Base-by-base conservation (phyloP, 1,140 invertebrate genomes). In the Dreissena polymorpha region DNA sequence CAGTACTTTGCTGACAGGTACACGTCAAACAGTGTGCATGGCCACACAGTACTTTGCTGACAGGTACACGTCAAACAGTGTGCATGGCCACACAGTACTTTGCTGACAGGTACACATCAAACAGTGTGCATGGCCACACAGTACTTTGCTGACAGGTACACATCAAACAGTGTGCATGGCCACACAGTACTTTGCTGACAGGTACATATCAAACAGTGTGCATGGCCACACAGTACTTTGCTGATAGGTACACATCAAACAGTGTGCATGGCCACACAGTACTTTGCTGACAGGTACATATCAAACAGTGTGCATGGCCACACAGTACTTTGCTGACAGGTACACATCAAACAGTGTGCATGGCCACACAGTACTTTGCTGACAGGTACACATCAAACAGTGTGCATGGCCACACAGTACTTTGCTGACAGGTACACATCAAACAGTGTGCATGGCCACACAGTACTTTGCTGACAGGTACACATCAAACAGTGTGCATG, bases 1-100 rank as follows among this genome's bases (percentile, higher is more conserved):
- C 99, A 99, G 94, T 99, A 98, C 94, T 99, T 99, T 94, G 99
- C 99, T 69, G 99, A 99, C 93, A 95, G 97, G n/a, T n/a, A n/a
- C n/a, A n/a, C n/a, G n/a, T n/a, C n/a, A n/a, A n/a, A n/a, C n/a
- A n/a, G n/a, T n/a, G n/a, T n/a, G n/a, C n/a, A n/a, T 99, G 13
- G 99, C 99, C 39, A 99, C 99, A 12, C 99, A 99, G 94, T 99
- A 98, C 94, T 99, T 99, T 94, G 99, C 99, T 69, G 99, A 99
- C 93, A 95, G 97, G n/a, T n/a, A n/a, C n/a, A n/a, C n/a, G n/a
- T n/a, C n/a, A n/a, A n/a, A n/a, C n/a, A n/a, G n/a, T n/a, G n/a
- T n/a, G n/a, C n/a, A n/a, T 99, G 13, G 99, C 99, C 39, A 99
- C 99, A 12, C 99, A 99, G 94, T 99, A 98, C 94, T 99, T 99